Evolutionary conservation across 2,797 vertebrate species (phyloP), one percentile per base, ranked within the genome.

Genomic region (Sebastes vulpes): DNA sequence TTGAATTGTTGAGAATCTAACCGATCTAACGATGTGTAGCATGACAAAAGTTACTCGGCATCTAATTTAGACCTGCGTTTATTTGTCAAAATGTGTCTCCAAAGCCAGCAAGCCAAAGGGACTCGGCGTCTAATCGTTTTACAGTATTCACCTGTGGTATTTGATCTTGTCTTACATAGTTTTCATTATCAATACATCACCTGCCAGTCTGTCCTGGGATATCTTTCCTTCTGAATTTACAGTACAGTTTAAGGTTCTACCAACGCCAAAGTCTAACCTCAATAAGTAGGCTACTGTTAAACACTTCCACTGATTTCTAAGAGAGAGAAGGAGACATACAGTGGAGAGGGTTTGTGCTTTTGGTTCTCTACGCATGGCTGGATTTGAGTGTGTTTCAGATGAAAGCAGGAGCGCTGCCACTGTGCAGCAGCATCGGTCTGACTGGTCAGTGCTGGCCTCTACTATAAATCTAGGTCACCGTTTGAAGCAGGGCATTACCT

Each of bases 401-500:
- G 25, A 83, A 84, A 82, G 89, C 81, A 60, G 68, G 32, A 78
- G 65, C n/a, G 48, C 67, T 78, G 76, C 61, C 77, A 69, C 79
- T 59, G 80, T 75, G 50, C 23, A 81, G 73, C 84, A 86, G 64
- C 48, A 71, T 56, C 73, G 83, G 83, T 75, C 35, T 80, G 83
- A 88, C 69, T 89, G 84, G 86, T 88, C 90, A 89, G 81, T 68
- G 82, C 54, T 79, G 83, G 87, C 70, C 84, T 90, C 72, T 75
- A 52, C 61, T 58, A 48, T 82, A 65, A 89, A 96, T 93, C 81
- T 95, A 89, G 94, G 95, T 93, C 95, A 95, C 72, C 79, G 82
- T 88, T 92, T 86, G 89, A 88, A 93, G 71, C 50, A 61, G 84
- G 83, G 85, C 84, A 88, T 80, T 70, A 76, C 77, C 82, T 90